phyloP scores from a whole-genome alignment of 30 jellyfish, hydroid and myxozoan species.

The Phacellophora camtschatica region DNA sequence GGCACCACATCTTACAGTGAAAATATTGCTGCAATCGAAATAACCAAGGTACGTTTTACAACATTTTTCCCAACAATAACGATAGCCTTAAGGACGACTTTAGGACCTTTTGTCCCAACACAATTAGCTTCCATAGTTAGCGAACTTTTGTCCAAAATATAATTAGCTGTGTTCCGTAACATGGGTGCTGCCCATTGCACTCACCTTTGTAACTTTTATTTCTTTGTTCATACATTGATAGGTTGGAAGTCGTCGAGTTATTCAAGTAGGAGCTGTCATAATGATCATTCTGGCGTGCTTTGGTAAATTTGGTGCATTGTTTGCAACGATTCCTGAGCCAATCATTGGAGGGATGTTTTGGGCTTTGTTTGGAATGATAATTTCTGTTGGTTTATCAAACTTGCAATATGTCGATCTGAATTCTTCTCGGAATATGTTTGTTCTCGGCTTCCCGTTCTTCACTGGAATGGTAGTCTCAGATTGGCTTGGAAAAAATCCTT shows the following conservation, averaged over 20 bases:
- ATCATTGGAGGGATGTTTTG: conserved; percentile 93
- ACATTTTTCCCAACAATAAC: no score
- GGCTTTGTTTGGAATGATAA: conserved; percentile 88
- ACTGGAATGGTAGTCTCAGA: conserved; percentile 91
- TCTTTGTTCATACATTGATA: no score
- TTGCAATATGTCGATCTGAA: conserved; percentile 83
- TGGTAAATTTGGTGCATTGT: conserved; percentile 93
- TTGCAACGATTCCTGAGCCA: conserved; percentile 88
- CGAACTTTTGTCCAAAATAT: no score
- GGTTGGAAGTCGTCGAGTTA: conserved; percentile 96
- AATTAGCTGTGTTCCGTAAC: no score
- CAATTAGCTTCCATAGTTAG: no score
- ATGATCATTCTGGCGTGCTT: conserved; percentile 70
- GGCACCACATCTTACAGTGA: conserved; percentile 98
- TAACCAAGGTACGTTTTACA: conserved; percentile 81
- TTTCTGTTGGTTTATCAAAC: conserved; percentile 90
- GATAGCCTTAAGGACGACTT: no score
- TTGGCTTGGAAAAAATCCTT: conserved; percentile 66
- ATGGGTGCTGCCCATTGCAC: no score
- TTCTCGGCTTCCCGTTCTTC: conserved; percentile 86
- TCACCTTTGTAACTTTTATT: no score
- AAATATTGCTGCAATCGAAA: conserved; percentile 94
- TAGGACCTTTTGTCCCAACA: no score
- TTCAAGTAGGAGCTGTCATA: conserved; percentile 86
- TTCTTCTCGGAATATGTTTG: conserved; percentile 81